phyloP scores from a whole-genome alignment of 1,140 invertebrate genomes.

The Tetramorium alpestre region DNA sequence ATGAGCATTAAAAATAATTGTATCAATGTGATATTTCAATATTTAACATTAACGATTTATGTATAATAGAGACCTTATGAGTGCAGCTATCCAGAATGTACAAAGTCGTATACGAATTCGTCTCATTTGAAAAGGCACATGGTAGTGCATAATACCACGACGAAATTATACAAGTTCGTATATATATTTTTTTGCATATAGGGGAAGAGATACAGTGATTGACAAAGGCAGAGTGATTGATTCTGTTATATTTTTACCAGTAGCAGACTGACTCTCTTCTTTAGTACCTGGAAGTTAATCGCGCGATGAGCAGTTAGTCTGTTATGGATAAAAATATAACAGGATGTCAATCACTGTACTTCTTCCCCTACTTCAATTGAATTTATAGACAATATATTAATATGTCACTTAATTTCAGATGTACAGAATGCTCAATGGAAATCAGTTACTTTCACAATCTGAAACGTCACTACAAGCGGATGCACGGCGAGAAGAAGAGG shows the following conservation, averaged over 20 bases:
- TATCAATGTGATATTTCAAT: conserved; percentile 16
- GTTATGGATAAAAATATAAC: too few relatives aligned
- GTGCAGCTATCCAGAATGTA: conserved; percentile 74
- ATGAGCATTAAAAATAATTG: background rate
- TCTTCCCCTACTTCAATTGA: background rate
- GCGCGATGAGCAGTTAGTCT: too few relatives aligned
- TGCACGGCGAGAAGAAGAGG: conserved; percentile 62
- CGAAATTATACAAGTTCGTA: conserved; percentile 63
- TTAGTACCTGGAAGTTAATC: too few relatives aligned
- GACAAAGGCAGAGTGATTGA: too few relatives aligned
- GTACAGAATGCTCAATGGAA: conserved; percentile 19
- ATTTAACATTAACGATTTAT: conserved; percentile 3
- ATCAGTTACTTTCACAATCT: conserved; percentile 65
- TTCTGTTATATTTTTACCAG: too few relatives aligned
- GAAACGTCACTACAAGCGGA: conserved; percentile 73
- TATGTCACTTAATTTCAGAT: conserved; percentile 53
- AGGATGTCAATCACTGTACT: too few relatives aligned
- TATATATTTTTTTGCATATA: background rate
- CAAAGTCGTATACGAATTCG: conserved; percentile 79
- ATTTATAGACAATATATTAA: conserved; percentile 14
- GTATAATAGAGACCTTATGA: conserved; percentile 75
- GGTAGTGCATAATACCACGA: conserved; percentile 45
- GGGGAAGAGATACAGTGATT: too few relatives aligned
- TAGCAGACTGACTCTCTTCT: too few relatives aligned
- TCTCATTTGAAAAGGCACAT: conserved; percentile 77